A percentile compares a stretch with the other conserved stretches of the same genome.
Evolutionary conservation across 1,140 invertebrate genomes (phyloP).

Genomic region (Leptonema lineaticorne): DNA sequence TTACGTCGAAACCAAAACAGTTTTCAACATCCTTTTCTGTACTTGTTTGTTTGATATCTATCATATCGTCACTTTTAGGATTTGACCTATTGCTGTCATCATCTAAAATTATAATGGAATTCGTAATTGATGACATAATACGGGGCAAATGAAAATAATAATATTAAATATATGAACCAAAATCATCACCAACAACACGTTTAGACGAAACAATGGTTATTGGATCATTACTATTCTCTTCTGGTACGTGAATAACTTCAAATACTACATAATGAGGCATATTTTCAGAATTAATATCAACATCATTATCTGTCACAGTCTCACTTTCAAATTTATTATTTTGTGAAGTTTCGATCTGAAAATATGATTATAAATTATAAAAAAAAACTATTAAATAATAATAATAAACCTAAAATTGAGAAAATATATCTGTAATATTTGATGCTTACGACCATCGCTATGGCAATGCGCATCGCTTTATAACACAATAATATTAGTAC

Average conservation of each 20-base stretch:
- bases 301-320: constrained; percentile 46
- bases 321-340: constrained; percentile 46
- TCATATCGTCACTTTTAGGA: constrained; percentile 44
- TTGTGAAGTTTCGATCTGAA: background rate
- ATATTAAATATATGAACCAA: background rate
- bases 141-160: background rate
- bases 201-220: constrained; percentile 11
- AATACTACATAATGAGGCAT: constrained; percentile 80
- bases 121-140: background rate
- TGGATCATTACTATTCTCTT: constrained; percentile 21
- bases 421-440: no score
- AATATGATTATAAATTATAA: no score
- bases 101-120: background rate
- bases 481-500: no score
- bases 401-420: no score
- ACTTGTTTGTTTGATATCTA: constrained; percentile 47
- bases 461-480: no score
- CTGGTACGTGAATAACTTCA: constrained; percentile 71
- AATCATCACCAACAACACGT: background rate
- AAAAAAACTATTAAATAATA: no score
- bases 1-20: constrained; percentile 85
- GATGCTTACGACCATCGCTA: no score
- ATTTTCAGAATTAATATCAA: constrained; percentile 64
- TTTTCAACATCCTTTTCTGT: constrained; percentile 71
- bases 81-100: constrained; percentile 49